Percentiles rank a stretch among this genome's conserved stretches.
Evolutionary conservation across 2,113 vertebrate genomes (phyloP).

Genomic region (Antidorcas marsupialis): DNA sequence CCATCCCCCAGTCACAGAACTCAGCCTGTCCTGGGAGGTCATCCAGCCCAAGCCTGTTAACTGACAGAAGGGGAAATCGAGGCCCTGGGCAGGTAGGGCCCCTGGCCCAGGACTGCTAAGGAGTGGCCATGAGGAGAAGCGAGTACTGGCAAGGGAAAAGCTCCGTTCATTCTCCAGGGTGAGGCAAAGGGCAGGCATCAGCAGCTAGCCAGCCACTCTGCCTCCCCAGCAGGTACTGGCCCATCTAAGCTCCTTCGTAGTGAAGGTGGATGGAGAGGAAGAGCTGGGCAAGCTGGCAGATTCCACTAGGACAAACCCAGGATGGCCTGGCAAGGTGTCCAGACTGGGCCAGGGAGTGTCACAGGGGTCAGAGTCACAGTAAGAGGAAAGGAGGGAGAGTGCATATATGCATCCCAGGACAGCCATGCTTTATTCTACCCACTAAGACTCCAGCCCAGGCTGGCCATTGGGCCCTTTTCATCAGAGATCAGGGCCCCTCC

Average conservation of each 20-base stretch:
- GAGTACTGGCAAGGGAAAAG: not conserved
- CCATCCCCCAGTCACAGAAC: constrained; percentile 19
- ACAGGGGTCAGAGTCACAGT: not conserved
- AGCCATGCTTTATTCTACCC: not conserved
- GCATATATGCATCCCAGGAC: not conserved
- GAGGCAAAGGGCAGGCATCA: not conserved
- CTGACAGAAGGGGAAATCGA: not conserved
- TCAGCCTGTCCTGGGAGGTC: not conserved
- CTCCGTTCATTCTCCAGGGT: not conserved
- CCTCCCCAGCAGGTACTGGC: not conserved
- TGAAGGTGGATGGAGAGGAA: not conserved
- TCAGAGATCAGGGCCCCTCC: not conserved
- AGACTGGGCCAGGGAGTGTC: not conserved
- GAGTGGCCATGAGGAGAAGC: not conserved
- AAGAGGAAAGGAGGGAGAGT: not conserved
- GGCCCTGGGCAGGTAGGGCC: not conserved
- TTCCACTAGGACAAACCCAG: not conserved
- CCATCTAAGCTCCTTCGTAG: not conserved
- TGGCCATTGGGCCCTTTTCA: not conserved
- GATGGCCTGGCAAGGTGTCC: not conserved
- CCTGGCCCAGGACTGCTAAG: not conserved
- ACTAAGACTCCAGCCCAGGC: not conserved
- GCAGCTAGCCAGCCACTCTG: not conserved
- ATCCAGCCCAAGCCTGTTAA: not conserved
- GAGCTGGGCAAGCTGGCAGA: not conserved